Conservation (phyloP, 2,797 vertebrate genomes). For the Manis javanica region DNA sequence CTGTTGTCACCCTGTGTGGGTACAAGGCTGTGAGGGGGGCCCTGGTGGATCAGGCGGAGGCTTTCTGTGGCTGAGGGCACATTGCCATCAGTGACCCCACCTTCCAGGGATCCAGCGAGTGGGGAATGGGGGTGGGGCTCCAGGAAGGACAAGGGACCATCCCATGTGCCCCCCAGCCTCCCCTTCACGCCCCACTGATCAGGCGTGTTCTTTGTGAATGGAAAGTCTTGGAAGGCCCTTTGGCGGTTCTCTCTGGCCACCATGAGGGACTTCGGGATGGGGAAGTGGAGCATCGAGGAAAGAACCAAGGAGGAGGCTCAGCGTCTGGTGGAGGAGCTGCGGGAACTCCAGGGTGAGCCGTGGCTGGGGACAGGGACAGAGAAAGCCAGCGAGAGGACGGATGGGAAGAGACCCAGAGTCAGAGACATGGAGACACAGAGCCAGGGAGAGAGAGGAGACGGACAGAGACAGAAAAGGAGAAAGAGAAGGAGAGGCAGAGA, state of each 20-base stretch:
- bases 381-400: not conserved
- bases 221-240: slow-evolving; percentile 5
- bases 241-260: not conserved
- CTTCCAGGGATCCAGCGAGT: slow-evolving; percentile 45
- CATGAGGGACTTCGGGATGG: slow-evolving; percentile 58
- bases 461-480: not conserved
- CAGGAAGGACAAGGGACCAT: not conserved
- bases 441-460: not conserved
- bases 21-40: slow-evolving; percentile 84
- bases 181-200: rapidly evolving
- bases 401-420: not conserved
- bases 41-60: slow-evolving; percentile 85
- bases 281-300: slow-evolving; percentile 53
- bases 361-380: not conserved
- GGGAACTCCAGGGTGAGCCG: not conserved
- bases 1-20: slow-evolving; percentile 80
- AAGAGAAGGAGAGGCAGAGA: not conserved
- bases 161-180: not conserved
- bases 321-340: slow-evolving; percentile 17
- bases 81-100: not conserved
- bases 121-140: rapidly evolving
- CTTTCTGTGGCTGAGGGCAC: slow-evolving; percentile 80
- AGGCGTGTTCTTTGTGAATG: not conserved
- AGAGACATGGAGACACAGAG: not conserved
- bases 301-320: slow-evolving; percentile 42